These are phyloP conservation scores for Leucophenga montana DNA, from an alignment of 2,888 invertebrate genomes.

Conservation along the genomic window DNA sequence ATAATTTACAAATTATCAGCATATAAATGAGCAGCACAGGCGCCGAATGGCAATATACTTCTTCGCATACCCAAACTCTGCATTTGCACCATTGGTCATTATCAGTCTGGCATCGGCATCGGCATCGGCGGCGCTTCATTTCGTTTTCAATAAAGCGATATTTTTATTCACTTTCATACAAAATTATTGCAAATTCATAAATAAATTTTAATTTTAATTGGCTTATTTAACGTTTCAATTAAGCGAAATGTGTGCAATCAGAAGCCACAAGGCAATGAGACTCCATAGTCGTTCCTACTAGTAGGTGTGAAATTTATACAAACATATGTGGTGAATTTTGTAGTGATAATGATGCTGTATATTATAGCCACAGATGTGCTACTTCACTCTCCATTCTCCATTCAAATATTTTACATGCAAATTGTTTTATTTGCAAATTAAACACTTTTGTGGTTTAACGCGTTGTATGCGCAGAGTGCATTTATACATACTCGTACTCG, in stretches of 20 bases:
- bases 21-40: conserved; percentile 29
- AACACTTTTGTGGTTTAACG: conserved; percentile 33
- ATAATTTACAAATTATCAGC: conserved; percentile 60
- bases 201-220: conserved; percentile 63
- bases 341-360: too few relatives aligned
- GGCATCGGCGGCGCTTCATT: too few relatives aligned
- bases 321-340: conserved; percentile 43
- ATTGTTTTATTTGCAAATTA: background rate
- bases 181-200: conserved; percentile 29
- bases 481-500: too few relatives aligned
- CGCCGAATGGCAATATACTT: too few relatives aligned
- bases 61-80: too few relatives aligned
- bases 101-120: too few relatives aligned
- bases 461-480: conserved; percentile 21
- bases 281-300: too few relatives aligned
- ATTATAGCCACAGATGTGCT: too few relatives aligned
- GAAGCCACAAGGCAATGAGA: too few relatives aligned
- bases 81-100: too few relatives aligned
- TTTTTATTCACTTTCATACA: background rate
- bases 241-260: conserved; percentile 33
- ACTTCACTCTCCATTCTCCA: too few relatives aligned
- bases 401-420: background rate
- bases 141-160: too few relatives aligned
- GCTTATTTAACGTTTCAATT: conserved; percentile 68
- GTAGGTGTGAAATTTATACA: conserved; percentile 39